Evolutionary conservation across 2,797 vertebrate genomes (phyloP).

Genomic region (Gadopsis bispinosus): DNA sequence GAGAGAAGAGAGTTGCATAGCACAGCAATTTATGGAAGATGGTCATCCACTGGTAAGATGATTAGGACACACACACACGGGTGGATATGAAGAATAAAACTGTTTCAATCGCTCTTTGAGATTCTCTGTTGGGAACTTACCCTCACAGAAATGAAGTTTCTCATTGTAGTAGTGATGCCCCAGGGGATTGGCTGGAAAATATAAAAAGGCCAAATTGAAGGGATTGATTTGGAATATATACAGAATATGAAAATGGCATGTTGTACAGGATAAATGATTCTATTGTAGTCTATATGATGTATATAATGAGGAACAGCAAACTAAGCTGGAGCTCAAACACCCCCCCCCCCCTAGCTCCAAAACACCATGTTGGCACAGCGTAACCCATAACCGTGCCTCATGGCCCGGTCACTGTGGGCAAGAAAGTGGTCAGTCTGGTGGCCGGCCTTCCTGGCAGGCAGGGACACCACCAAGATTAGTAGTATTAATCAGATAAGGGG

Average conservation of each 20-base stretch:
- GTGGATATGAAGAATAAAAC: conserved; percentile 1
- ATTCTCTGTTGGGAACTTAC: conserved; percentile 79
- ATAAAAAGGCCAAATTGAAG: conserved; percentile 31
- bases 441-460: conserved; percentile 86
- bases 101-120: conserved; percentile 8
- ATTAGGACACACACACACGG: conserved; percentile 20
- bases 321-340: conserved; percentile 80
- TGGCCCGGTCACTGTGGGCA: conserved; percentile 74
- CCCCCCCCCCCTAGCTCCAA: conserved; percentile 65
- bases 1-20: conserved; percentile 43
- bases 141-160: conserved; percentile 89
- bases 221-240: conserved; percentile 17
- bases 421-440: conserved; percentile 85
- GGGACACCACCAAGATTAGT: conserved; percentile 91
- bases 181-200: conserved; percentile 72
- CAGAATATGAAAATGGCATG: neutral
- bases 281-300: conserved; percentile 18
- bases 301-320: conserved; percentile 47
- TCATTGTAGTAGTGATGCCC: conserved; percentile 89
- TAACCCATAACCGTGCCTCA: conserved; percentile 67
- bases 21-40: conserved; percentile 68
- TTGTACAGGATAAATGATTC: conserved; percentile 2
- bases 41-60: conserved; percentile 56
- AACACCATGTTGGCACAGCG: conserved; percentile 68
- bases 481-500: conserved; percentile 92